Evolutionary conservation across 1,140 invertebrate species (phyloP), one percentile per base, ranked within the genome.

Genomic region (Saccostrea cuccullata): DNA sequence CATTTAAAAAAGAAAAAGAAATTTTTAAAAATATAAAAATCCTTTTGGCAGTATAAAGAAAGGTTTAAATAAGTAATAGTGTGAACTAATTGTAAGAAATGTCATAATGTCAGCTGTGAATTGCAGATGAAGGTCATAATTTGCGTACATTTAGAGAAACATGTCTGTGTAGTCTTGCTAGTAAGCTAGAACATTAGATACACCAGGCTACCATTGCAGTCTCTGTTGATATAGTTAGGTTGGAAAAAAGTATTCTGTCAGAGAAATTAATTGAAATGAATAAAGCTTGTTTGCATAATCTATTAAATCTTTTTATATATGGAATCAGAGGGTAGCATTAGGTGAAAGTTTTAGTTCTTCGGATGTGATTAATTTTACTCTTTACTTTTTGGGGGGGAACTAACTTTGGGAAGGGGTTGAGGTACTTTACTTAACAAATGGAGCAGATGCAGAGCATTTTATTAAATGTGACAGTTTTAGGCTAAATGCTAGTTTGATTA

Each of bases 171-270:
- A 5, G 30, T 36, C 26, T 13, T 77, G 70, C 70, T 12, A 0
- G 70, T 77, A 15, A 36, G 15, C 70, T 26, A 36, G 13, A 77
- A 15, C 30, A 36, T 36, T 9, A 12, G 30, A 77, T 15, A 77
- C 13, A 15, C 26, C 30, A 17, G 30, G 26, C 70, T 36, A 77
- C 70, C 70, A 77, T 77, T 30, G 11, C 70, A 77, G 26, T 15
- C 30, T 36, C 11, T 77, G 70, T 77, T 77, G 26, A 77, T 77
- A 15, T 77, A 77, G 70, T 77, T 77, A 77, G 70, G 70, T 77
- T 77, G 70, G 70, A 77, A 77, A 36, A 77, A 77, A 9, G 15
- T 77, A 77, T 77, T 13, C 70, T 77, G 70, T 26, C 70, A 77
- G 26, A 64, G 17, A 77, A 26, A 30, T 77, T 77, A 77, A 77